Percentiles rank a stretch among this genome's conserved stretches.
phyloP scores from a whole-genome alignment of 2,113 vertebrate genomes.

The Aegithalos caudatus region DNA sequence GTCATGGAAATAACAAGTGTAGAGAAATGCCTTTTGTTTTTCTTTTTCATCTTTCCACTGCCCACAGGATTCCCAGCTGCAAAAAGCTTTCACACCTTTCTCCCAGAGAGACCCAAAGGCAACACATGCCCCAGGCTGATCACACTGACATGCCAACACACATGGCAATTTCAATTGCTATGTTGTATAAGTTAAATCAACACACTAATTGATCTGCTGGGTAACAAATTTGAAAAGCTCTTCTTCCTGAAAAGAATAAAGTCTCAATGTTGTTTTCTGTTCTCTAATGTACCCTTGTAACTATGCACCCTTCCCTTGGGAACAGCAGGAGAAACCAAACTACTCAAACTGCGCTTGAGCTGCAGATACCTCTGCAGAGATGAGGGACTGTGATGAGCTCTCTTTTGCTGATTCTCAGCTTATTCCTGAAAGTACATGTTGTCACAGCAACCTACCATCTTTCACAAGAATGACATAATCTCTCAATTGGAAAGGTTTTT shows the following conservation, averaged over 20 bases:
- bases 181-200: neutral
- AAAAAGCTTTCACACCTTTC: neutral
- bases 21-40: neutral
- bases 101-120: neutral
- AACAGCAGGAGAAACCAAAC: neutral
- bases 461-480: constrained; percentile 8
- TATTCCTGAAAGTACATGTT: neutral
- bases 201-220: neutral
- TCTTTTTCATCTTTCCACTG: neutral
- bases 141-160: neutral
- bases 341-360: neutral
- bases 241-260: neutral
- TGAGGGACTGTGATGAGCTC: neutral
- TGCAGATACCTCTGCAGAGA: neutral
- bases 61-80: neutral
- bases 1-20: neutral
- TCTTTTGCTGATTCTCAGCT: constrained; percentile 6
- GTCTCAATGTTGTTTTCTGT: neutral
- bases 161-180: neutral
- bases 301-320: neutral
- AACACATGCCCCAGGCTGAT: neutral
- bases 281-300: neutral
- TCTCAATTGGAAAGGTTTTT: neutral
- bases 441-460: neutral
- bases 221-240: neutral